Conservation (phyloP, 2,888 invertebrate genomes). For the Pasiphila rectangulata region DNA sequence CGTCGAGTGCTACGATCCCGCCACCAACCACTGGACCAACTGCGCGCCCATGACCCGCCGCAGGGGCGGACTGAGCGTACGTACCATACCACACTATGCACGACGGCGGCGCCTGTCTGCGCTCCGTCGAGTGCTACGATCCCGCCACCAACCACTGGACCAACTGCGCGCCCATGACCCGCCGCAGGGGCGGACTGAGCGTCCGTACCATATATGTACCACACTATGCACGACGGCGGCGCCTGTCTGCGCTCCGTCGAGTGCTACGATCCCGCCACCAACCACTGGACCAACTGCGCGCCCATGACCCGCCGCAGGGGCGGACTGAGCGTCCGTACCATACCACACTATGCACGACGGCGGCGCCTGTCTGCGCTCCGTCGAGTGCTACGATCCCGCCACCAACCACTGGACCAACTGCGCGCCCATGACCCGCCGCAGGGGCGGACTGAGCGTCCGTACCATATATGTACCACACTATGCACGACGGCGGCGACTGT, state of each 20-base stretch:
- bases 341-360: too few species aligned
- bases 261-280: slow-evolving; percentile 88
- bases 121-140: too few species aligned
- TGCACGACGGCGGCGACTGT: background rate
- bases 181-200: too few species aligned
- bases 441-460: too few species aligned
- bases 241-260: slow-evolving; percentile 84
- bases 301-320: slow-evolving; percentile 93
- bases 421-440: too few species aligned
- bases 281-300: slow-evolving; percentile 90
- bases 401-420: too few species aligned
- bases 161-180: too few species aligned
- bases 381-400: too few species aligned
- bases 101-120: background rate
- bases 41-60: slow-evolving; percentile 93
- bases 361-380: background rate
- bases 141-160: too few species aligned
- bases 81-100: slow-evolving; percentile 40
- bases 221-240: background rate
- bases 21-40: slow-evolving; percentile 87
- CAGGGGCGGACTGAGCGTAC: slow-evolving; percentile 93
- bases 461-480: slow-evolving; percentile 3
- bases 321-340: slow-evolving; percentile 90
- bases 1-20: slow-evolving; percentile 92
- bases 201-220: slow-evolving; percentile 82